Evolutionary conservation across 1,140 invertebrate genomes (phyloP).

Genomic region (Drosophila melanogaster): Release_6_plus_ISO1_MT NT_037436.4:4505501-4506000

Average conservation of each 20-base stretch:
- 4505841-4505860: slow-evolving; percentile 73
- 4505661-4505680: slow-evolving; percentile 42
- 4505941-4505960: slow-evolving; percentile 67
- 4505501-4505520: slow-evolving; percentile 87
- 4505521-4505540: slow-evolving; percentile 65
- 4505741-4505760: slow-evolving; percentile 75
- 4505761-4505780: slow-evolving; percentile 58
- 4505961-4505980: slow-evolving; percentile 57
- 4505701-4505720: slow-evolving; percentile 64
- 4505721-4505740: slow-evolving; percentile 49
- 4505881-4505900: slow-evolving; percentile 15
- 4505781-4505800: slow-evolving; percentile 65
- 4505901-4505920: slow-evolving; percentile 35
- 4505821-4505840: slow-evolving; percentile 70
- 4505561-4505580: slow-evolving; percentile 85
- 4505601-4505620: slow-evolving; percentile 66
- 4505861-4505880: slow-evolving; percentile 35
- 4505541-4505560: slow-evolving; percentile 72
- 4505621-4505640: slow-evolving; percentile 70
- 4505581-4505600: slow-evolving; percentile 66
- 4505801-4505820: slow-evolving; percentile 75
- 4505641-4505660: slow-evolving; percentile 72
- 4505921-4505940: slow-evolving; percentile 65
- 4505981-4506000: slow-evolving; percentile 28
- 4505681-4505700: slow-evolving; percentile 33